Conservation (phyloP, 2,888 invertebrate species). For the Cecidostiba fungosa region DNA sequence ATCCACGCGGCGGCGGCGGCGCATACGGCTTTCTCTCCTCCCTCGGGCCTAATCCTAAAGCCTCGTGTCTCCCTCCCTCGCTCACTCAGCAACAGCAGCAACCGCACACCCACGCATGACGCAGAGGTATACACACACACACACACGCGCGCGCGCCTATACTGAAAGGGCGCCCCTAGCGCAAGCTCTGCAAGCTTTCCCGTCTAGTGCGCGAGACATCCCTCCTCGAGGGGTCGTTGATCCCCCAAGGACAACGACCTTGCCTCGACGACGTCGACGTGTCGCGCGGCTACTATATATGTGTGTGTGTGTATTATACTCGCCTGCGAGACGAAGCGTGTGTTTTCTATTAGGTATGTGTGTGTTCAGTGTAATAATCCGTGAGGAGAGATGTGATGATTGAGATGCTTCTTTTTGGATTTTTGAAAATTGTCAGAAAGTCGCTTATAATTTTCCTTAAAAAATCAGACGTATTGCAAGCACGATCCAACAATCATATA, state of each 20-base stretch:
- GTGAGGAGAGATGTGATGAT: too few species aligned
- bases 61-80: conserved; percentile 3
- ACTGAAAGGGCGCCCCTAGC: background rate
- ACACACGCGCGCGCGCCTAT: background rate
- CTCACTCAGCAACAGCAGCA: background rate
- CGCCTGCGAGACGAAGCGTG: background rate
- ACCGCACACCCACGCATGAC: background rate
- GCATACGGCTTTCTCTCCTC: background rate
- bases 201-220: conserved; percentile 57
- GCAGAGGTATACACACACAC: background rate
- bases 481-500: too few species aligned
- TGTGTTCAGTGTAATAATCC: too few species aligned
- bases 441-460: too few species aligned
- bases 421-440: too few species aligned
- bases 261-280: conserved; percentile 74
- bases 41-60: conserved; percentile 49
- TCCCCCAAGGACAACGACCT: conserved; percentile 80
- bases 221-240: conserved; percentile 79
- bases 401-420: too few species aligned
- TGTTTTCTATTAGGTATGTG: background rate
- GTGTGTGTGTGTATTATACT: background rate
- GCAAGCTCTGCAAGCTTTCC: conserved; percentile 22
- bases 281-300: conserved; percentile 65
- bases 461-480: too few species aligned
- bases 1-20: conserved; percentile 10